Evolutionary conservation across 2,113 vertebrate genomes (phyloP).

Genomic region (Bucco capensis): DNA sequence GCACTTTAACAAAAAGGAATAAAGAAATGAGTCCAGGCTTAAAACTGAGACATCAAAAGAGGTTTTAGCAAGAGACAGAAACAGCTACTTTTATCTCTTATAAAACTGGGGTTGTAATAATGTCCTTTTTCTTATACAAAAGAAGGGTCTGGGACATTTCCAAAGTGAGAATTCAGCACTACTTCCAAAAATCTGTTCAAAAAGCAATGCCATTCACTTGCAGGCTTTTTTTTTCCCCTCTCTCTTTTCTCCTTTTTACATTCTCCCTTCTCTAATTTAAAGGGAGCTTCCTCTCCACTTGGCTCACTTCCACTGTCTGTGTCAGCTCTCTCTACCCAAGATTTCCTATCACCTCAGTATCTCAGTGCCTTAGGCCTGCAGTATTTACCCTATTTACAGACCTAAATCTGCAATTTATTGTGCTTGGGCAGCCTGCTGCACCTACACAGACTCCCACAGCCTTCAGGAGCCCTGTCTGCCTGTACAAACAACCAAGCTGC

Average conservation of each 20-base stretch:
- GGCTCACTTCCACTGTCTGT: not conserved
- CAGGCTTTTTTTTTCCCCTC: not conserved
- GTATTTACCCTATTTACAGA: not conserved
- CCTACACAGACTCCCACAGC: not conserved
- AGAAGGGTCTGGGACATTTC: not conserved
- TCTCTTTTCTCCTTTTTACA: not conserved
- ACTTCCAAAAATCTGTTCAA: not conserved
- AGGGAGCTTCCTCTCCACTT: not conserved
- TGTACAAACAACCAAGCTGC: not conserved
- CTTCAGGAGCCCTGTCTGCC: not conserved
- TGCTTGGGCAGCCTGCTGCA: not conserved
- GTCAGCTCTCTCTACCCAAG: not conserved
- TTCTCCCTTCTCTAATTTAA: not conserved
- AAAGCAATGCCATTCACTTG: not conserved
- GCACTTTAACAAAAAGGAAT: not conserved
- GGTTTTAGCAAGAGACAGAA: not conserved
- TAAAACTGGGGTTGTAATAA: not conserved
- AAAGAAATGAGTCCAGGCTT: slow-evolving; percentile 1
- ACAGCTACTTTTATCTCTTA: not conserved
- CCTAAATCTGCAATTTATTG: not conserved
- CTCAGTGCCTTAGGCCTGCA: not conserved
- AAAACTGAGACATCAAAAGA: not conserved
- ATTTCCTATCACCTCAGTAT: not conserved
- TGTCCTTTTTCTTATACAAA: not conserved
- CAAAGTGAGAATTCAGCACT: not conserved